A percentile compares a stretch with the other conserved stretches of the same genome.
phyloP scores from a whole-genome alignment of 2,888 invertebrate genomes.

The Mythimna impura region DNA sequence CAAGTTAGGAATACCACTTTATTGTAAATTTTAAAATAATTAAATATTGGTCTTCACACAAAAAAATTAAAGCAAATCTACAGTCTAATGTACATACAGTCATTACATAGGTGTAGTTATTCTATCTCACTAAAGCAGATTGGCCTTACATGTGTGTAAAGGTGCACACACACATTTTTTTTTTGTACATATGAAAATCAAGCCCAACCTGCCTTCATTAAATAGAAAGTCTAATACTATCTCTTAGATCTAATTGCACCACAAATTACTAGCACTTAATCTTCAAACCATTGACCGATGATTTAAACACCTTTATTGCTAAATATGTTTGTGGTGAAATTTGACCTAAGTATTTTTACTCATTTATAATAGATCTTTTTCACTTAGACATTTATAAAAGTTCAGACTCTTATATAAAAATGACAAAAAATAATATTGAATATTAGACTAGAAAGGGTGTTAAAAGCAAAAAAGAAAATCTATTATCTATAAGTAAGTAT shows the following conservation, averaged over 20 bases:
- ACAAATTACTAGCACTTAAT: not conserved
- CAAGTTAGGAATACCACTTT: conserved; percentile 14
- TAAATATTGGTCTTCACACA: not conserved
- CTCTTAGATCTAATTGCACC: not conserved
- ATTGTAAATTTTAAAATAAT: not conserved
- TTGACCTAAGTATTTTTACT: not conserved
- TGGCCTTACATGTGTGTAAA: no score
- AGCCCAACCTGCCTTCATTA: no score
- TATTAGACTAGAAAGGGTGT: conserved; percentile 38
- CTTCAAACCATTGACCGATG: not conserved
- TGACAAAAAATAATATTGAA: conserved; percentile 19
- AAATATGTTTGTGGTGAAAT: not conserved
- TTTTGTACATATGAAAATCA: no score
- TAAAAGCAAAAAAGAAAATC: conserved; percentile 17
- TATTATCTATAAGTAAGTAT: conserved; percentile 9
- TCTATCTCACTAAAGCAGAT: no score
- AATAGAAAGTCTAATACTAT: no score
- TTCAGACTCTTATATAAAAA: conserved; percentile 25
- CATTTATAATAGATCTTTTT: conserved; percentile 26
- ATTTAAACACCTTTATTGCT: not conserved
- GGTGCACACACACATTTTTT: no score
- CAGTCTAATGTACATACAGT: conserved; percentile 1
- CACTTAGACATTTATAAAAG: not conserved
- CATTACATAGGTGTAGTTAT: not conserved
- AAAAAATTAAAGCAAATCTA: conserved; percentile 1